Base-by-base conservation (phyloP, 92 coral and sea anemone species). In the Parazoanthus swiftii region DNA sequence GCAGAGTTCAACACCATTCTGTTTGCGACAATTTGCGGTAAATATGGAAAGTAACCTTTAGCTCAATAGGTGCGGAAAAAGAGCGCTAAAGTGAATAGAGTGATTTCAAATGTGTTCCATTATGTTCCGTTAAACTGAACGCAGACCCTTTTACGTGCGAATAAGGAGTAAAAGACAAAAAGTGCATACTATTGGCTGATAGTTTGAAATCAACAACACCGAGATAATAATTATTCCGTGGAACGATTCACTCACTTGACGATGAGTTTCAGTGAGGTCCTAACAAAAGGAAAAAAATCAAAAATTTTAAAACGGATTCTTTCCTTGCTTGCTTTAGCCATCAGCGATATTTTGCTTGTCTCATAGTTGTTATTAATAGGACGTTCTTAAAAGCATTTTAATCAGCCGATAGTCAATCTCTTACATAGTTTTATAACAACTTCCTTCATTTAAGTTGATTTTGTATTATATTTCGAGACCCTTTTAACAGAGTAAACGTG, bases 191-290 rank as follows among this genome's bases (percentile, higher is more conserved):
- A 63, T 20, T 8, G 16, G 70, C 21, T 20, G 70, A 63, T 23
- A 63, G n/a, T 63, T 63, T 58, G 70, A 63, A 20, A 63, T 20
- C 25, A 63, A 63, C 21, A 21, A 18, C 8, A 38, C 33, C 33
- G 33, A 29, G 5, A 75, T 37, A 75, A 6, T 37, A 39, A 38
- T 75, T 2, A 33, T 37, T 37, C 46, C 42, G 79, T 75, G n/a
- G 79, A 18, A 50, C 48, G 83, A 21, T 79, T 56, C 83, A 79
- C 83, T 79, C 83, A 79, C 83, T 51, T 79, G 83, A 79, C n/a
- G 63, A 33, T 79, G 83, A 79, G 29, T 79, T 79, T 79, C 70
- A 79, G 39, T 50, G 83, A 48, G 83, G 83, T 50, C 83, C 83
- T 79, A 51, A 56, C 68, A 26, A 79, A 79, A 51, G 44, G 80